Base-by-base conservation (phyloP, 2,888 invertebrate species). In the Linyphia triangularis region DNA sequence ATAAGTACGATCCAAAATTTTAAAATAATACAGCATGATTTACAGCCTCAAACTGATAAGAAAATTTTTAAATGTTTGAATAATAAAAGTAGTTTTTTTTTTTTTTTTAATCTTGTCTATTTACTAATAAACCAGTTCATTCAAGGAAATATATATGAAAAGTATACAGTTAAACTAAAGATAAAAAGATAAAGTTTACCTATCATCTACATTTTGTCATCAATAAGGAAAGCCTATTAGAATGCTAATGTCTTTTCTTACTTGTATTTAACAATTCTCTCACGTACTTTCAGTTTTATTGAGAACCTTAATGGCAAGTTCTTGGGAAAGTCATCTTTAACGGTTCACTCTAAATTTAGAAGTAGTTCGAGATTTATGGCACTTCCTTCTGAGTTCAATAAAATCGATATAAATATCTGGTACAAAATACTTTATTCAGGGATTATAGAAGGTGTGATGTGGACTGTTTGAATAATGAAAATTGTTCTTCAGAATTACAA, bases 251-350 rank as follows among this genome's bases (percentile, higher is more conserved):
- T 37, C 37, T 61, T 26, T 59, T 19, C 37, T 37, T 77, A 40
- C 77, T 61, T 63, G 61, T 63, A 63, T 61, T 63, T 61, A 77
- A 77, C 63, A 77, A 77, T 63, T 77, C 37, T 16, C 40, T 37
- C 61, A 77, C 37, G 40, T 63, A 61, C 59, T 61, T 28, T 28
- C 63, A n/a, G 63, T 63, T 24, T 77, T 77, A 77, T 77, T 77
- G 77, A 61, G 26, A 22, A n/a, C 33, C 24, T 77, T 77, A 77
- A 77, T 77, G 77, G 33, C 61, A 77, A 22, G 77, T 61, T 16
- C 51, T 43, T 73, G 57, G 28, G 73, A 28, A 22, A 6, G 3
- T 5, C 5, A 19, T 5, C 63, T 40, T 77, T 26, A 63, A 26
- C 43, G 43, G 43, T 43, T 5, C 16, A 33, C 26, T 63, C 63